These are phyloP conservation scores for Brachyptera putata DNA, from an alignment of 2,888 invertebrate genomes.

Conservation along the genomic window DNA sequence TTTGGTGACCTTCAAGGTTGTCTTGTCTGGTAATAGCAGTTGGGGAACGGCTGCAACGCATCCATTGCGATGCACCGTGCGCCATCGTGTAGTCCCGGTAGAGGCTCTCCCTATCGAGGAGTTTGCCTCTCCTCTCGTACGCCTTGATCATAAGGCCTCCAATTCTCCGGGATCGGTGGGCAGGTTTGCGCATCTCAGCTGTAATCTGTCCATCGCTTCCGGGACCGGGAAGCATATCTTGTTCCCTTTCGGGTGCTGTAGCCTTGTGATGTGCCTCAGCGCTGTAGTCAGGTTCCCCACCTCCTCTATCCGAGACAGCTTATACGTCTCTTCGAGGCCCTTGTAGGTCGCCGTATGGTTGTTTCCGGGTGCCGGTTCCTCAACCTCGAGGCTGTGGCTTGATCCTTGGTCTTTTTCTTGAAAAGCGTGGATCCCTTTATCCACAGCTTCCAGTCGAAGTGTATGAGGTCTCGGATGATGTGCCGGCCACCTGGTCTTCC, in stretches of 20 bases:
- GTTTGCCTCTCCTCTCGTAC: neutral
- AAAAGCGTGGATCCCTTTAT: neutral
- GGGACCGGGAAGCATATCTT: neutral
- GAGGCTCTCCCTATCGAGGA: neutral
- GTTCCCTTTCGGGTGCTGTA: neutral
- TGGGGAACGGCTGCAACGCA: neutral
- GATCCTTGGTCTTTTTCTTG: neutral
- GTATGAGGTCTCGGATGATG: no score
- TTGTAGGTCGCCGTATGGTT: no score
- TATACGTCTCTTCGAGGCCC: neutral
- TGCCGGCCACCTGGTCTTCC: no score
- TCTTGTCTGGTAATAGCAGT: no score
- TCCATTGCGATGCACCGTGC: neutral
- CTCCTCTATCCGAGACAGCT: neutral
- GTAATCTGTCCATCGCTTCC: neutral
- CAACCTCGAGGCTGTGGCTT: neutral
- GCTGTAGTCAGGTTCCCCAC: neutral
- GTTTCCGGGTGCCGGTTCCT: no score
- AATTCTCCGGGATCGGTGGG: no score
- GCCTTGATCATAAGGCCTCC: neutral
- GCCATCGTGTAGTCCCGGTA: neutral
- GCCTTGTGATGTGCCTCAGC: neutral
- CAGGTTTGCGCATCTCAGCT: no score
- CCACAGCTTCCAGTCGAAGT: conserved; percentile 1
- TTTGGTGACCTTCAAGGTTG: no score